Base-by-base conservation (phyloP, 2,888 invertebrate species). In the Drosophila lutescens region DNA sequence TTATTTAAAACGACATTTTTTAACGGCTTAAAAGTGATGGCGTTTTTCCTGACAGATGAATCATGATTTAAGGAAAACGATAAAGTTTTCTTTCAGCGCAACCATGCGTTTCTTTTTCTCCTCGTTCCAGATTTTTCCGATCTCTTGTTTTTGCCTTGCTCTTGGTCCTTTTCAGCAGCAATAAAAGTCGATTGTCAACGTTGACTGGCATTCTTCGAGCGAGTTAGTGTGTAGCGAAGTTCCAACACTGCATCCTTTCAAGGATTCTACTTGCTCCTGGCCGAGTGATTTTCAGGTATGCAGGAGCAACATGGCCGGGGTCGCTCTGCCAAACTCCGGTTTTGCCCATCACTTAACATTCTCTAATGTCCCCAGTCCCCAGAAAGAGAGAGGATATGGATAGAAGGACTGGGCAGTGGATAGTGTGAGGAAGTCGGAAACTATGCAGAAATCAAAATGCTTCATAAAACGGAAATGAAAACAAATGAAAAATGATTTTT, bases 401-500 rank as follows among this genome's bases (percentile, higher is more conserved):
- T 12, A 23, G 15, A 40, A 30, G 38, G 2, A 15, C 8, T 30
- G 30, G 30, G 30, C 5, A 26, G 20, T 5, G 44, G 20, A 10
- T 9, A n/a, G n/a, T 8, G 20, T 2, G 38, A 32, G 34, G 13
- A 15, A 58, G 57, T 34, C 23, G 20, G 67, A 68, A 77, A 73
- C 75, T 74, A 65, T 77, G 75, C 63, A 74, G 73, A 80, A 88
- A 82, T 88, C 88, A 78, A 78, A 87, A 85, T 81, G 76, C 76
- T 77, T 82, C 88, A 79, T 86, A 71, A 65, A 86, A 80, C 80
- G 83, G 83, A 85, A 86, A 85, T 88, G 83, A 88, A 84, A 88
- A 88, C 86, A 84, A 88, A 86, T 88, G 88, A 86, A 82, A 85
- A 85, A 86, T 85, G 75, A 85, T 82, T 85, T 84, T 82, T 77